phyloP scores from a whole-genome alignment of 2,797 vertebrate genomes.

The Luscinia megarhynchos region DNA sequence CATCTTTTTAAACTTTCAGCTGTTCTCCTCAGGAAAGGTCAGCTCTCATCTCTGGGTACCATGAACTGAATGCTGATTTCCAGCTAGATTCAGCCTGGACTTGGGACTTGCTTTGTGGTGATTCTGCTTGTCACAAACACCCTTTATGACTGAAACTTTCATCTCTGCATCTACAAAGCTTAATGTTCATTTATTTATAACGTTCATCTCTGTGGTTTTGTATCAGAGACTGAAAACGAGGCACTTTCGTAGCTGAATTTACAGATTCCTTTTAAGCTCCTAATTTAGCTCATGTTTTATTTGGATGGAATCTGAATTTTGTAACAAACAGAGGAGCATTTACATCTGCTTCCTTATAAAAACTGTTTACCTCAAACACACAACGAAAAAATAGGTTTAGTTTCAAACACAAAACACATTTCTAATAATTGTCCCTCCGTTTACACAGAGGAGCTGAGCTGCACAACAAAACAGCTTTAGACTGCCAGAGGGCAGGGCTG shows the following conservation, averaged over 20 bases:
- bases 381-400: not conserved
- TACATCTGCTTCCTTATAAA: not conserved
- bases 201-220: not conserved
- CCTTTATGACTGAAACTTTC: not conserved
- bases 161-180: not conserved
- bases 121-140: not conserved
- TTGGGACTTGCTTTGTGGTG: not conserved
- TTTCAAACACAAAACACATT: not conserved
- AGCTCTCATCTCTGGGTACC: conserved; percentile 1
- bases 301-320: not conserved
- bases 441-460: not conserved
- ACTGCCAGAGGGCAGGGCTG: not conserved
- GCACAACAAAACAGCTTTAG: not conserved
- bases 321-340: not conserved
- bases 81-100: not conserved
- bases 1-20: conserved; percentile 21
- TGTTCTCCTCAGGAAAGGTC: conserved; percentile 51
- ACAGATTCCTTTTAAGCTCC: not conserved
- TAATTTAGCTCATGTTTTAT: not conserved
- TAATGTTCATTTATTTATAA: not conserved
- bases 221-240: not conserved
- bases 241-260: not conserved
- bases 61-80: conserved; percentile 48
- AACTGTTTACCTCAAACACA: not conserved
- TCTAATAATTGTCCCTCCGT: not conserved